These are phyloP conservation scores for Drosophila burlai DNA, from an alignment of 1,140 invertebrate species.

Conservation along the genomic window DNA sequence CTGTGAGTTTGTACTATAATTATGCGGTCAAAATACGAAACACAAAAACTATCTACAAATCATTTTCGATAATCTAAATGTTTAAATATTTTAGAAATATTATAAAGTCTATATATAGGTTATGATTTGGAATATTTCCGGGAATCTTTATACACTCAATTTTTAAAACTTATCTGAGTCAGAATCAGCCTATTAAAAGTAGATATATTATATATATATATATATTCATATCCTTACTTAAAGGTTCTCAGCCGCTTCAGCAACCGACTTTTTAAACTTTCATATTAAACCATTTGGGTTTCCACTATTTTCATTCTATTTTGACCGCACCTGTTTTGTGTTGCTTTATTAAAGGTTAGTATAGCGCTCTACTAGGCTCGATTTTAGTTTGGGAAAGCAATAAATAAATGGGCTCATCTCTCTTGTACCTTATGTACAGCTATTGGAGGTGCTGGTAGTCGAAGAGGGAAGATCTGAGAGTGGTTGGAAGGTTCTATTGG, in stretches of 20 bases:
- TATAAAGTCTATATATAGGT: too few relatives aligned
- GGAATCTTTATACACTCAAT: too few relatives aligned
- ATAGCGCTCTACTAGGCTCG: slow-evolving; percentile 36
- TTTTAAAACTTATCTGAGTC: too few relatives aligned
- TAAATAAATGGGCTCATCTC: slow-evolving; percentile 30
- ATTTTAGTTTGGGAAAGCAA: slow-evolving; percentile 28
- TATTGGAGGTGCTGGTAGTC: slow-evolving; percentile 60
- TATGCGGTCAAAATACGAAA: slow-evolving; percentile 9
- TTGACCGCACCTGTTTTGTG: slow-evolving; percentile 20
- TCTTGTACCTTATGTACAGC: slow-evolving; percentile 82
- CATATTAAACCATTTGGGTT: neutral
- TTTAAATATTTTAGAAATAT: neutral
- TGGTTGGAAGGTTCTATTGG: slow-evolving; percentile 68
- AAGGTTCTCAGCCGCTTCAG: rapidly evolving
- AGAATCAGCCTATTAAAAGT: neutral
- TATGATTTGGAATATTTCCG: too few relatives aligned
- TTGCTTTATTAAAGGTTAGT: slow-evolving; percentile 49
- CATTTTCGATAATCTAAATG: neutral
- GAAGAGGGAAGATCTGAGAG: slow-evolving; percentile 53
- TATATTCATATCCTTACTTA: neutral
- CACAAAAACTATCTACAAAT: neutral
- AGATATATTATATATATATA: too few relatives aligned
- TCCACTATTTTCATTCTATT: neutral
- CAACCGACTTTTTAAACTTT: neutral
- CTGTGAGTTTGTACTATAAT: neutral